Evolutionary conservation across 2,113 vertebrate species (phyloP), one percentile per base, ranked within the genome.

Genomic region (Hystrix cristata): DNA sequence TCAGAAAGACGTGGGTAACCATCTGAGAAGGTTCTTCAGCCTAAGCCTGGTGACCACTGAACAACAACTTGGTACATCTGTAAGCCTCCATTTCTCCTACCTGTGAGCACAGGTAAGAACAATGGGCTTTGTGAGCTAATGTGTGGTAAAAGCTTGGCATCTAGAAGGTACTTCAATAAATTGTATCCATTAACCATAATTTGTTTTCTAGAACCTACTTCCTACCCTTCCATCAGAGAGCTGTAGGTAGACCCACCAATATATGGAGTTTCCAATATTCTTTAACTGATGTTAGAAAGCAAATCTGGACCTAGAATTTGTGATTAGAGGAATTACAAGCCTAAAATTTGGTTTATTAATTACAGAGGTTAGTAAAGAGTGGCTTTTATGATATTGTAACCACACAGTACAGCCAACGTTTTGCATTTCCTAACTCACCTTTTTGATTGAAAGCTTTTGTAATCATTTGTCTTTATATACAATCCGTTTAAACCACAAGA

Each of bases 91-190:
- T 86, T 67, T 93, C 51, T 84, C 76, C 86, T 78, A 19, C 9
- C 72, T 90, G 55, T 83, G 87, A 71, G 88, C 91, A 89, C 79
- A 89, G 29, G 57, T 43, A 85, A 95, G 79, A 89, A 95, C 43
- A 57, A 80, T 91, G 46, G 48, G 19, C 29, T 84, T 93, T 88
- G 67, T 60, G 83, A 86, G 65, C 72, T 88, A 67, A 72, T 76
- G 15, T 34, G 69, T 31, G 46, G 81, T 27, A 83, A 90, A 48
- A 94, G 19, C 6, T n/a, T 90, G 57, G 69, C 48, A 83, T 55
- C 48, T 83, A 87, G 74, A 92, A 86, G 23, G 16, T 80, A 60
- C n/a, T 23, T 92, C 19, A 21, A n/a, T 91, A 81, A 84, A 81
- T 34, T 46, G 12, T 5, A 71, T 60, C 62, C 31, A 95, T 62